These are phyloP conservation scores for Actinia equina DNA, from an alignment of 64 coral and sea anemone genomes.

Conservation along the genomic window DNA sequence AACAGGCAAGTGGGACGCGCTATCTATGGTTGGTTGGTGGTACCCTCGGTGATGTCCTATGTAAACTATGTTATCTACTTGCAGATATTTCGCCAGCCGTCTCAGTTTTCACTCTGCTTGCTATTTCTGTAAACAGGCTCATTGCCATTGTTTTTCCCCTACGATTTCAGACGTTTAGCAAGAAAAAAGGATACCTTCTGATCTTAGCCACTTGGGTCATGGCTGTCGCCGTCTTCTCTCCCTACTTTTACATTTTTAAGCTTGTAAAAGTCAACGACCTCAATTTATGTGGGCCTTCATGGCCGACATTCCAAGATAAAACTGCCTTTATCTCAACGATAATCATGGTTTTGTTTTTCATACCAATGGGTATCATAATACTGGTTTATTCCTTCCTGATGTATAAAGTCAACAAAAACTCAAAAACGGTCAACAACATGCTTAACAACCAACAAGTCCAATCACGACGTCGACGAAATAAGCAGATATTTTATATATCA, in stretches of 20 bases:
- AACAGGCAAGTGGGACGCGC: neutral
- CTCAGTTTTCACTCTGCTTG: slow-evolving; percentile 61
- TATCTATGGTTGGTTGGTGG: slow-evolving; percentile 14
- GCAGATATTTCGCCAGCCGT: slow-evolving; percentile 54
- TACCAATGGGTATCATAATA: slow-evolving; percentile 51
- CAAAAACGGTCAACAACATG: neutral
- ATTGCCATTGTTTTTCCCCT: slow-evolving; percentile 61
- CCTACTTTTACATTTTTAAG: slow-evolving; percentile 21
- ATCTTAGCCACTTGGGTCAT: slow-evolving; percentile 66
- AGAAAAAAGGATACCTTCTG: neutral
- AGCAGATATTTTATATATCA: neutral
- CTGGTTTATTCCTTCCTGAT: slow-evolving; percentile 52
- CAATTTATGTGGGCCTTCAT: slow-evolving; percentile 8
- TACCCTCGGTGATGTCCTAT: slow-evolving; percentile 24
- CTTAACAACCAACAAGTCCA: neutral
- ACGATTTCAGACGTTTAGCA: slow-evolving; percentile 39
- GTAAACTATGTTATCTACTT: slow-evolving; percentile 54
- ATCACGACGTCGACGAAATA: neutral
- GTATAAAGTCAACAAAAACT: slow-evolving; percentile 29
- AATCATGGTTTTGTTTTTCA: slow-evolving; percentile 39
- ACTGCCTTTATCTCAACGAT: slow-evolving; percentile 46
- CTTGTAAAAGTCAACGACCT: neutral
- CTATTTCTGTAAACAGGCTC: slow-evolving; percentile 69
- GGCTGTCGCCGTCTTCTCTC: slow-evolving; percentile 24
- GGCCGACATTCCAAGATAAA: slow-evolving; percentile 11